Conservation (phyloP, 1,140 invertebrate genomes). For the Philotrypesis tridentata region DNA sequence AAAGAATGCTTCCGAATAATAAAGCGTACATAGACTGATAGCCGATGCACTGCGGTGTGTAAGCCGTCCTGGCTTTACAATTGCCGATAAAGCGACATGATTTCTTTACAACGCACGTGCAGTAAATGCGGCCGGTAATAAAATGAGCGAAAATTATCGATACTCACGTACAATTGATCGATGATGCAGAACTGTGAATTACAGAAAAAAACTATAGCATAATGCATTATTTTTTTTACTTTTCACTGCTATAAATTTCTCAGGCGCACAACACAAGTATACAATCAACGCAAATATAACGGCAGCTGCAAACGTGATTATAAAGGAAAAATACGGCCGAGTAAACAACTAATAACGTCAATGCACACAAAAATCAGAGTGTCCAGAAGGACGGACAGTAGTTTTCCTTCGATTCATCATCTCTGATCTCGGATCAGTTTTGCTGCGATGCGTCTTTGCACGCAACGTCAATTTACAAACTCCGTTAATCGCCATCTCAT, state of each 20-base stretch:
- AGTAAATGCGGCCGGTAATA: not conserved
- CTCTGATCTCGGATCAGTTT: not conserved
- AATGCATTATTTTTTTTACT: too few relatives aligned
- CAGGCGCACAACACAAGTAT: too few relatives aligned
- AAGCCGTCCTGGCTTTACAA: not conserved
- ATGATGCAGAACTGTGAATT: too few relatives aligned
- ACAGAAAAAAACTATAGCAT: too few relatives aligned
- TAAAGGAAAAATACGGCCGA: too few relatives aligned
- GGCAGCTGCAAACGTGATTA: too few relatives aligned
- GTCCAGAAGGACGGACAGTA: not conserved
- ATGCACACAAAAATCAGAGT: too few relatives aligned
- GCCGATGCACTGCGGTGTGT: not conserved
- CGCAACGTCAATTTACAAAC: not conserved
- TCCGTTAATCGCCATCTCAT: not conserved
- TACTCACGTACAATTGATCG: too few relatives aligned
- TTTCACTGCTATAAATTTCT: too few relatives aligned
- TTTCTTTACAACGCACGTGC: slow-evolving; percentile 27
- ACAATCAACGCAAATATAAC: too few relatives aligned
- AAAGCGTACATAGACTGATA: not conserved
- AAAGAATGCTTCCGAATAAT: slow-evolving; percentile 21
- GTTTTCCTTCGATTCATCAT: not conserved
- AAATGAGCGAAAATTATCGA: not conserved
- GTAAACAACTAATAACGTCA: too few relatives aligned
- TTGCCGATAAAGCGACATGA: slow-evolving; percentile 45
- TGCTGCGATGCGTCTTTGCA: not conserved